Evolutionary conservation across 1,140 invertebrate species (phyloP).

Genomic region (Euura saliciscinereae): DNA sequence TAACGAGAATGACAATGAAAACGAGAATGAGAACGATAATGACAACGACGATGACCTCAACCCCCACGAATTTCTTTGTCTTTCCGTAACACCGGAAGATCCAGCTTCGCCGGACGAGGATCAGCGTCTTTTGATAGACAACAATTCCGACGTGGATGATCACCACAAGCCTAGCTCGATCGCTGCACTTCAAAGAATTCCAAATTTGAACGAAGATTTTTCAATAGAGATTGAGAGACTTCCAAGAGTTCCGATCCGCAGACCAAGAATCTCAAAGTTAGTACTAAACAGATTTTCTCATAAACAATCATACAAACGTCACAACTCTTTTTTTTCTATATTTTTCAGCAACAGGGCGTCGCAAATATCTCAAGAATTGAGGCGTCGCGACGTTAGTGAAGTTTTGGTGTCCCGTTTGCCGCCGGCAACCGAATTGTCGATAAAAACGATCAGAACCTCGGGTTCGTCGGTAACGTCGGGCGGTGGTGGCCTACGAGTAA

Average conservation of each 20-base stretch:
- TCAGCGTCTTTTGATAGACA: slow-evolving; percentile 5
- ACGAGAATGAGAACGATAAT: slow-evolving; percentile 17
- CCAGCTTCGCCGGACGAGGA: slow-evolving; percentile 24
- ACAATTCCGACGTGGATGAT: slow-evolving; percentile 7
- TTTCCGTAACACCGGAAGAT: slow-evolving; percentile 39
- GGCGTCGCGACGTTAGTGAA: slow-evolving; percentile 14
- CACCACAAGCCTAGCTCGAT: slow-evolving; percentile 20
- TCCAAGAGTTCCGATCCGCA: slow-evolving; percentile 7
- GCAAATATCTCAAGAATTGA: slow-evolving; percentile 8
- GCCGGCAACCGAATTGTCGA: slow-evolving; percentile 21
- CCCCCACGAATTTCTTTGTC: slow-evolving; percentile 44
- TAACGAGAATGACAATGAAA: slow-evolving; percentile 25
- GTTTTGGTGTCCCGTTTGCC: slow-evolving; percentile 20
- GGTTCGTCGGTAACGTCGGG: neutral
- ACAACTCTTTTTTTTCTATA: neutral
- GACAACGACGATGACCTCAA: slow-evolving; percentile 41
- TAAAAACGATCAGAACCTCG: slow-evolving; percentile 6
- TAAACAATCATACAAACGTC: no score
- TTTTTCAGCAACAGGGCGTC: neutral
- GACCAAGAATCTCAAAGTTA: slow-evolving; percentile 5
- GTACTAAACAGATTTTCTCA: neutral
- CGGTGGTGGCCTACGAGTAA: neutral
- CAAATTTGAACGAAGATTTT: slow-evolving; percentile 19
- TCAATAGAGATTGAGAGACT: slow-evolving; percentile 22
- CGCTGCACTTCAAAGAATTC: slow-evolving; percentile 18